Base-by-base conservation (phyloP, 2,797 vertebrate species). In the Astyanax mexicanus region DNA sequence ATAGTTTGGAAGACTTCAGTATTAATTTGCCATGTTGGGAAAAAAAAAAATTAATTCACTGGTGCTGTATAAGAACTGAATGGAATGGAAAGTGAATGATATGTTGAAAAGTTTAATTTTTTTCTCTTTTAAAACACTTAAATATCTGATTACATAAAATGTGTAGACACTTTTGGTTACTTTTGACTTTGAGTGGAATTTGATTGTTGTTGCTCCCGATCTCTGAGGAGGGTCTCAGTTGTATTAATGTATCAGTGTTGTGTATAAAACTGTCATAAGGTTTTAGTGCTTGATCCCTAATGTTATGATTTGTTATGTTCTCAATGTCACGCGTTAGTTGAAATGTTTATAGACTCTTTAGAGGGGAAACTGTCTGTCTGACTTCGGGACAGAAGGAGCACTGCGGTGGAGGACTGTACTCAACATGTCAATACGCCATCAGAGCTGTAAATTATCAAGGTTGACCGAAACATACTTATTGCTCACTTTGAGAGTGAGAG, bases 241-340 rank as follows among this genome's bases (percentile, higher is more conserved):
- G 15, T 23, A 42, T 57, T 44, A 70, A 19, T 10, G 37, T 70
- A 38, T 52, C 68, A 70, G 49, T 37, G 7, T 70, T 42, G n/a
- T 70, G 7, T 70, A 42, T 69, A 70, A 55, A 69, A 25, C 51
- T 12, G 52, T 57, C 68, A 57, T 57, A 69, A 40, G 49, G 32
- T 52, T 69, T 70, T 57, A 70, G 51, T 27, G 37, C 38, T 27
- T 57, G 52, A 54, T 54, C 32, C 49, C 52, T 69, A 52, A 69
- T 49, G 66, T 69, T 69, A 69, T 40, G 47, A 32, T 66, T 37
- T 69, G 66, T 69, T 69, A 69, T 69, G 49, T 54, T 38, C 49
- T 2, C 37, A 57, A 23, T 57, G 15, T 70, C 68, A 44, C 37
- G 57, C 68, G 42, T 57, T 57, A 55, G 51, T 35, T 70, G 51